Evolutionary conservation across 1,140 invertebrate genomes (phyloP).

Genomic region (Aphaenogaster ashmeadi): DNA sequence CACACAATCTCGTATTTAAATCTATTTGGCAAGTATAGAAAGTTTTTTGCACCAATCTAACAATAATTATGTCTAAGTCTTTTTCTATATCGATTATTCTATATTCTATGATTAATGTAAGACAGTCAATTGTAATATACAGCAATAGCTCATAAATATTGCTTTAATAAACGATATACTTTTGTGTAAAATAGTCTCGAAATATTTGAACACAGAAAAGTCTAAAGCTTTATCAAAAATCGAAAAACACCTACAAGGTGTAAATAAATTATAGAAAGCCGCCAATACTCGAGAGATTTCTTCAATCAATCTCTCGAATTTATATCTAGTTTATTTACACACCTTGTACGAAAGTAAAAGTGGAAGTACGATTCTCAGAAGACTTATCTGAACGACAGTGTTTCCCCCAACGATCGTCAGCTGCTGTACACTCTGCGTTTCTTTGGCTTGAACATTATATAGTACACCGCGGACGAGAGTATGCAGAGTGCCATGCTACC

Average conservation of each 20-base stretch:
- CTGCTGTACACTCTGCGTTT: slow-evolving; percentile 83
- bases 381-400: slow-evolving; percentile 23
- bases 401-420: slow-evolving; percentile 66
- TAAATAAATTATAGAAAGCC: slow-evolving; percentile 36
- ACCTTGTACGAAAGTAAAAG: not conserved
- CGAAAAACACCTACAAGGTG: not conserved
- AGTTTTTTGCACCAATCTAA: slow-evolving; percentile 21
- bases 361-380: not conserved
- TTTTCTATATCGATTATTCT: slow-evolving; percentile 60
- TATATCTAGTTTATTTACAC: slow-evolving; percentile 9
- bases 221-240: slow-evolving; percentile 34
- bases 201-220: slow-evolving; percentile 21
- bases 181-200: slow-evolving; percentile 27
- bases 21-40: not conserved
- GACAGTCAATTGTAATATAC: slow-evolving; percentile 69
- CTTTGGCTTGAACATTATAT: slow-evolving; percentile 84
- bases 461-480: slow-evolving; percentile 81
- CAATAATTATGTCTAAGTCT: slow-evolving; percentile 56
- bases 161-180: slow-evolving; percentile 15
- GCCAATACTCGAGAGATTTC: slow-evolving; percentile 40
- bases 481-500: slow-evolving; percentile 82
- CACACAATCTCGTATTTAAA: not conserved
- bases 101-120: slow-evolving; percentile 65
- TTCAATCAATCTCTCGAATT: not conserved
- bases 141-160: slow-evolving; percentile 35